These are phyloP conservation scores for Drosophila meridionalis DNA, from an alignment of 2,888 invertebrate species.

Conservation along the genomic window DNA sequence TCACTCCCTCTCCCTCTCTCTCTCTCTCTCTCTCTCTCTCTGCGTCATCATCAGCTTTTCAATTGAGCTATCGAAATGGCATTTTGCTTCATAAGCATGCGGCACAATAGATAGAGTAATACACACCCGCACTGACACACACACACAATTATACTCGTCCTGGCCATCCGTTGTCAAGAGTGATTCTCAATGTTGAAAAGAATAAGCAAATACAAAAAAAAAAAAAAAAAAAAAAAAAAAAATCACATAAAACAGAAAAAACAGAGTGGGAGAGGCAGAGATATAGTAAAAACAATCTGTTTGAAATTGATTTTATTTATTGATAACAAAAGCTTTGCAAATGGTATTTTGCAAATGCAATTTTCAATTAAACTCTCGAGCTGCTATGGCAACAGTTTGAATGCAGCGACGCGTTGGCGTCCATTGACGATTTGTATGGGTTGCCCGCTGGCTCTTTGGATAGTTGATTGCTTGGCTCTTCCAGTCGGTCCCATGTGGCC, in stretches of 20 bases:
- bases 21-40: too few relatives aligned
- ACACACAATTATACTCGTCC: slow-evolving; percentile 5
- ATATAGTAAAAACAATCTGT: slow-evolving; percentile 27
- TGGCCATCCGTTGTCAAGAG: slow-evolving; percentile 33
- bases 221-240: not conserved
- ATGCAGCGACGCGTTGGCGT: slow-evolving; percentile 38
- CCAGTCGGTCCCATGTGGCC: slow-evolving; percentile 56
- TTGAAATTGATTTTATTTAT: slow-evolving; percentile 78
- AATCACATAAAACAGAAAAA: not conserved
- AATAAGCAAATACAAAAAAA: not conserved
- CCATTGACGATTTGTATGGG: slow-evolving; percentile 37
- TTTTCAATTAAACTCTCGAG: slow-evolving; percentile 74
- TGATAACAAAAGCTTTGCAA: slow-evolving; percentile 55
- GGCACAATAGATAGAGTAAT: slow-evolving; percentile 62
- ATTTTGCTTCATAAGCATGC: slow-evolving; percentile 58
- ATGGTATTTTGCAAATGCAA: slow-evolving; percentile 65
- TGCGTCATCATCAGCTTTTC: slow-evolving; percentile 25
- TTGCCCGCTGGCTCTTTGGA: slow-evolving; percentile 29
- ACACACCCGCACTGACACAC: slow-evolving; percentile 20
- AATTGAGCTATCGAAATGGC: slow-evolving; percentile 60
- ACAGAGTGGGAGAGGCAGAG: slow-evolving; percentile 1
- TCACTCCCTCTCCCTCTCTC: not conserved
- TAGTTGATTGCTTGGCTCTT: slow-evolving; percentile 56
- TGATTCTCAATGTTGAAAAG: slow-evolving; percentile 10
- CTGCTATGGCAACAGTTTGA: slow-evolving; percentile 30